Conservation (phyloP, 2,797 vertebrate species). For the Etheostoma nigrum region DNA sequence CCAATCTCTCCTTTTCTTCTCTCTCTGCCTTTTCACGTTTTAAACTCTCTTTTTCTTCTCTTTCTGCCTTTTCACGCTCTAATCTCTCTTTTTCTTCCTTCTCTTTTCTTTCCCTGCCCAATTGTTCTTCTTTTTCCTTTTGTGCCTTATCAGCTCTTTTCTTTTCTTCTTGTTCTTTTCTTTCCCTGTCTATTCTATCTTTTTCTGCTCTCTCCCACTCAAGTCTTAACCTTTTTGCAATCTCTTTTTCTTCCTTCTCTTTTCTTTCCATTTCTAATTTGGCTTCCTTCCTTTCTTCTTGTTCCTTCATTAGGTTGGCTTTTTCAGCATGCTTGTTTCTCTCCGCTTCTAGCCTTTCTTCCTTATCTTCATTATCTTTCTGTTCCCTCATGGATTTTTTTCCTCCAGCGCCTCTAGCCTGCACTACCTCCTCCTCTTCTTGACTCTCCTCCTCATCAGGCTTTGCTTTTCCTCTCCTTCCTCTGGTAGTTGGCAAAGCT, state of each 20-base stretch:
- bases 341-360: conserved; percentile 25
- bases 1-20: conserved; percentile 22
- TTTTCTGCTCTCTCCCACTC: conserved; percentile 30
- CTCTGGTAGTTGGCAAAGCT: conserved; percentile 28
- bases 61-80: conserved; percentile 16
- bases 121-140: conserved; percentile 25
- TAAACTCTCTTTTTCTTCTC: conserved; percentile 1
- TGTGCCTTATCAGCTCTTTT: conserved; percentile 2
- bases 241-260: conserved; percentile 34
- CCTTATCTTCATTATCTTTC: conserved; percentile 28
- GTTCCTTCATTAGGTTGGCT: conserved; percentile 36
- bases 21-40: conserved; percentile 22
- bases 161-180: conserved; percentile 10
- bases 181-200: conserved; percentile 24
- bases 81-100: conserved; percentile 29
- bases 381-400: conserved; percentile 26
- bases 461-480: conserved; percentile 31
- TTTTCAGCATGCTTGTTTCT: neutral
- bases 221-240: conserved; percentile 21
- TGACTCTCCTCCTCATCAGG: conserved; percentile 52
- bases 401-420: conserved; percentile 13
- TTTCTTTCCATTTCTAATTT: conserved; percentile 19
- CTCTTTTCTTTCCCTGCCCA: conserved; percentile 20
- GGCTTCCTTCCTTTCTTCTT: conserved; percentile 19
- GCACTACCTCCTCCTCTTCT: conserved; percentile 38